Evolutionary conservation across 2,888 invertebrate species (phyloP), one percentile per base, ranked within the genome.

Genomic region (Troides aeacus): DNA sequence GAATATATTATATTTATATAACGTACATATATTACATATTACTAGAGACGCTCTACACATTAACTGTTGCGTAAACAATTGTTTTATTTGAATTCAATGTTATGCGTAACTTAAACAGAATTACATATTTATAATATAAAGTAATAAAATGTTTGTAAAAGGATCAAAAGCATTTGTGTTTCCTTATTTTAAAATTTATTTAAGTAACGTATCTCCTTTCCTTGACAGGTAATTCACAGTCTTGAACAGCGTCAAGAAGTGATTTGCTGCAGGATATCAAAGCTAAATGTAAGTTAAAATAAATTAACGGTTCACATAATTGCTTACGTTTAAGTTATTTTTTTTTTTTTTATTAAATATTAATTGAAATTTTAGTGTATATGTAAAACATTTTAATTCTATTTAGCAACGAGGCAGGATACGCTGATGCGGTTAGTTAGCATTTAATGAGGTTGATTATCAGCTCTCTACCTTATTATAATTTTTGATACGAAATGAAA

Each of bases 221-320:
- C 73, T 69, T 87, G 85, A 56, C 85, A 91, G 91, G 88, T 90
- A 90, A 84, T 83, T 86, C 90, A 87, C 88, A 85, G 78, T 84
- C 90, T 90, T 91, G 88, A 74, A 75, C 62, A 67, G 66, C 57
- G 68, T 77, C 87, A 90, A 91, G 90, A 84, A 84, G 86, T 90
- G 89, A 85, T 81, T 83, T 88, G 78, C 87, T 81, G 81, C 73
- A 78, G 81, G 77, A 79, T 73, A 74, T 71, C 64, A 42, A 61
- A 64, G 65, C 62, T 72, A 72, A 75, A 76, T 78, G 85, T 86
- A 79, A 83, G 85, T 84, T 57, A 57, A 21, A 57, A 21, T 21
- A 57, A 21, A 53, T 53, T 53, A 39, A 10, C 39, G 0, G 17
- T 5, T 18, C 17, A 50, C 18, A 50, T 50, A 17, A 17, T 18